Percentiles rank a stretch among this genome's conserved stretches.
Conservation (phyloP, 2,888 invertebrate genomes). For the Caenorhabditis macrosperma region DNA sequence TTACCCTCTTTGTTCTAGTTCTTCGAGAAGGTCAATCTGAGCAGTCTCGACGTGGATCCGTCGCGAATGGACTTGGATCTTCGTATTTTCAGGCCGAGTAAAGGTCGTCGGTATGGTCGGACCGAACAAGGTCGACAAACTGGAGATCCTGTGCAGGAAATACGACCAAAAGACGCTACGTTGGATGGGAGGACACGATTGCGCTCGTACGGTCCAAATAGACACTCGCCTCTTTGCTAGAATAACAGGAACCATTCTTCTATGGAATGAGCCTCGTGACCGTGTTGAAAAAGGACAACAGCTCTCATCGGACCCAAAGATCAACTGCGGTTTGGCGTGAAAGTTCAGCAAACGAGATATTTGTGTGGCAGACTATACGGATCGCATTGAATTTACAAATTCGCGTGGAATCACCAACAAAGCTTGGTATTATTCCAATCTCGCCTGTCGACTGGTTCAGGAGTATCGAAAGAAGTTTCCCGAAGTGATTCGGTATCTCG, state of each 20-base stretch:
- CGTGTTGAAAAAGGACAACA: slow-evolving; percentile 68
- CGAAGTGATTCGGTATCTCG: slow-evolving; percentile 85
- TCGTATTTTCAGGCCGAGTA: slow-evolving; percentile 42
- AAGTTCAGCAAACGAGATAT: slow-evolving; percentile 88
- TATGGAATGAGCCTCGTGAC: slow-evolving; percentile 81
- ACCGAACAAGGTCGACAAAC: slow-evolving; percentile 4
- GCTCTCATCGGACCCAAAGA: slow-evolving; percentile 71
- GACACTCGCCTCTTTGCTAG: slow-evolving; percentile 87
- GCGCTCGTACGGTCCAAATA: slow-evolving; percentile 82
- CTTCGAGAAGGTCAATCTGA: too few species aligned
- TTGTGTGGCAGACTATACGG: slow-evolving; percentile 87
- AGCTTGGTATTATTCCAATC: slow-evolving; percentile 65
- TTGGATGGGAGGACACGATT: slow-evolving; percentile 58
- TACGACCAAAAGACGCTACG: slow-evolving; percentile 56
- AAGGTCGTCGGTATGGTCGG: slow-evolving; percentile 54
- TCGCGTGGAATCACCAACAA: not conserved
- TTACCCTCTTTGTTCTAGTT: too few species aligned
- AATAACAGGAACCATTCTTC: slow-evolving; percentile 89
- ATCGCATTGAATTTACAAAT: slow-evolving; percentile 82
- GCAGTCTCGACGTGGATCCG: too few species aligned
- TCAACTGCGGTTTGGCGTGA: slow-evolving; percentile 92
- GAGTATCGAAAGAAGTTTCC: slow-evolving; percentile 87
- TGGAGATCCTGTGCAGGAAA: slow-evolving; percentile 24
- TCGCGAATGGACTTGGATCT: too few species aligned
- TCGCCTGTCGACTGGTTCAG: slow-evolving; percentile 83